phyloP scores from a whole-genome alignment of 2,113 vertebrate species.

The Coptodon rendalli region DNA sequence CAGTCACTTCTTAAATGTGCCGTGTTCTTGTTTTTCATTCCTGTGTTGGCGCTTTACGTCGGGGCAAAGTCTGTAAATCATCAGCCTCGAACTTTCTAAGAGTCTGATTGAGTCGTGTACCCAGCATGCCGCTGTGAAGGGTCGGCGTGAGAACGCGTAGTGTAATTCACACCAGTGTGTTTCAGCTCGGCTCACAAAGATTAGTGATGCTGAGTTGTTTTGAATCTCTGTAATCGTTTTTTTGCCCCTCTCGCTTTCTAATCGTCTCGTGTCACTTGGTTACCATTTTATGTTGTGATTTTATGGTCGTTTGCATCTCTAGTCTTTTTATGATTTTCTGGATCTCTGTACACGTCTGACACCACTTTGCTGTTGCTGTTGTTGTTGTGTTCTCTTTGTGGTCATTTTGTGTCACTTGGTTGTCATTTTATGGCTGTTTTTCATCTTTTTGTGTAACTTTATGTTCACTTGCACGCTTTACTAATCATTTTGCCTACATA shows the following conservation, averaged over 20 bases:
- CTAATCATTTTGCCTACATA: background rate
- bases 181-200: background rate
- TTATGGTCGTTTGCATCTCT: background rate
- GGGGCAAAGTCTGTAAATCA: background rate
- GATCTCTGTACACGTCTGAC: background rate
- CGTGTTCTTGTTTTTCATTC: background rate
- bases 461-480: background rate
- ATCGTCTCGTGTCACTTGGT: background rate
- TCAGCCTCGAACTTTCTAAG: background rate
- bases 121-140: background rate
- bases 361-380: background rate
- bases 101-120: background rate
- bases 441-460: background rate
- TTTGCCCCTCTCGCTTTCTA: background rate
- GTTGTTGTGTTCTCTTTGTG: background rate
- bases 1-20: background rate
- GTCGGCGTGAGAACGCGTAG: background rate
- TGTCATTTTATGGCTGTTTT: background rate
- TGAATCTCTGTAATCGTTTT: background rate
- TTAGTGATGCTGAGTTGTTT: background rate
- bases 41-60: background rate
- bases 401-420: background rate
- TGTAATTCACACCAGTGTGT: background rate
- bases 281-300: background rate
- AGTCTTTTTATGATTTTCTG: background rate